Evolutionary conservation across 2,888 invertebrate species (phyloP).

Genomic region (Celastrina argiolus): DNA sequence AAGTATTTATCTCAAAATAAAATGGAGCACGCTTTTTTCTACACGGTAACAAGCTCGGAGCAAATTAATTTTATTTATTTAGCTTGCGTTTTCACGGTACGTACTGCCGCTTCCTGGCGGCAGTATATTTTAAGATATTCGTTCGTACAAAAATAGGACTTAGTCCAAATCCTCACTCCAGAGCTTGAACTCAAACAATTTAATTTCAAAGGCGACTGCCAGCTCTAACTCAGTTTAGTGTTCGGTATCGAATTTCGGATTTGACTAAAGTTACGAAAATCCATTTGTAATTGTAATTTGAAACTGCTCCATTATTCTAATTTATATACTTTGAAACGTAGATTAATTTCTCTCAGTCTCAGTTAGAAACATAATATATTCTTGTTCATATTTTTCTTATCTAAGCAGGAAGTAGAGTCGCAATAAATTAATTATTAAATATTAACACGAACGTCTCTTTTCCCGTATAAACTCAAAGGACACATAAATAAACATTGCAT

Average conservation of each 20-base stretch:
- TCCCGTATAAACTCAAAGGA: conserved; percentile 11
- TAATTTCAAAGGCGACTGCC: background rate
- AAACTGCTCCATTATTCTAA: background rate
- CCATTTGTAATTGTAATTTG: background rate
- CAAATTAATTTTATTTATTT: conserved; percentile 12
- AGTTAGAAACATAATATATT: background rate
- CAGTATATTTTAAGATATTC: conserved; percentile 29
- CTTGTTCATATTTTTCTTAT: background rate
- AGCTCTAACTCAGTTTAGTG: background rate
- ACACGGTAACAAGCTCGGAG: background rate
- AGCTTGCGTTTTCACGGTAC: background rate
- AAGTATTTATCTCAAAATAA: conserved; percentile 21
- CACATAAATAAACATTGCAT: conserved; percentile 18
- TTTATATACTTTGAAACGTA: background rate
- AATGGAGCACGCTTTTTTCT: conserved; percentile 10
- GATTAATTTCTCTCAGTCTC: background rate
- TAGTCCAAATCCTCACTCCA: conserved; percentile 2
- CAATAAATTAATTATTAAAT: background rate
- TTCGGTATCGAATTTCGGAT: background rate
- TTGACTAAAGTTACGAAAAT: background rate
- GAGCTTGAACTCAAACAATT: background rate
- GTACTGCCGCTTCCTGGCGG: conserved; percentile 28
- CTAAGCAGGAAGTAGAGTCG: background rate
- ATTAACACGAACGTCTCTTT: background rate
- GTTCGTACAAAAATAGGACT: conserved; percentile 28